Base-by-base conservation (phyloP, 1,140 invertebrate species). In the Drosophila santomea region DNA sequence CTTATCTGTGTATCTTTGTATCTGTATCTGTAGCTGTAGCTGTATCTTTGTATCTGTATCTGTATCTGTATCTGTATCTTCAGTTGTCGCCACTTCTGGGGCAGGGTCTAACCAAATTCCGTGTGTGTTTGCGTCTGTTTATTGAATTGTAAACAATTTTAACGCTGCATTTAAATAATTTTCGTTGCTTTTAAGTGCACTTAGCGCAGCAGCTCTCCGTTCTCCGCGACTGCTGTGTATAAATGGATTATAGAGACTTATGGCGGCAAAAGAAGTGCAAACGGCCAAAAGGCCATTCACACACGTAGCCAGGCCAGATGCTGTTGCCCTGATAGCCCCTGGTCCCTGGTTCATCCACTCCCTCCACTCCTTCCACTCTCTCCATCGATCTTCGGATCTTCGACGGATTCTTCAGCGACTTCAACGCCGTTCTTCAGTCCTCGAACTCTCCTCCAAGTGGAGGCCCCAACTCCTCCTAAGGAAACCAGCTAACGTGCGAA, bases 141-240 rank as follows among this genome's bases (percentile, higher is more conserved):
- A 86, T 86, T 86, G 83, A 88, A 86, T 82, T 88, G 83, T 86
- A 86, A 86, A 86, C 83, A 82, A 88, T 83, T 71, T 86, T 88
- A 86, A 86, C 71, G 83, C 76, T 79, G 83, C 83, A 86, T 88
- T 86, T 88, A 83, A 86, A 86, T 88, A 86, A 72, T 67, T 66
- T 74, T 47, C 45, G 58, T 71, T 73, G 51, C 56, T 43, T 39
- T 75, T 68, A 77, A 76, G 56, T 77, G 71, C 61, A 74, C 72
- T 77, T 74, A 56, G 68, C 48, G 51, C 28, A 14, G 28, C 25
- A 11, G 15, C 5, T 20, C 17, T 17, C 17, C 17, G 39, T 32
- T 35, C 23, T 45, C 20, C 28, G 6, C 28, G 41, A 35, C 10
- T 4, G 50, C 15, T 17, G 12, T 50, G 14, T 48, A 8, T 23